Evolutionary conservation across 2,888 invertebrate species (phyloP).

Genomic region (Pachycephus smyrnensis): DNA sequence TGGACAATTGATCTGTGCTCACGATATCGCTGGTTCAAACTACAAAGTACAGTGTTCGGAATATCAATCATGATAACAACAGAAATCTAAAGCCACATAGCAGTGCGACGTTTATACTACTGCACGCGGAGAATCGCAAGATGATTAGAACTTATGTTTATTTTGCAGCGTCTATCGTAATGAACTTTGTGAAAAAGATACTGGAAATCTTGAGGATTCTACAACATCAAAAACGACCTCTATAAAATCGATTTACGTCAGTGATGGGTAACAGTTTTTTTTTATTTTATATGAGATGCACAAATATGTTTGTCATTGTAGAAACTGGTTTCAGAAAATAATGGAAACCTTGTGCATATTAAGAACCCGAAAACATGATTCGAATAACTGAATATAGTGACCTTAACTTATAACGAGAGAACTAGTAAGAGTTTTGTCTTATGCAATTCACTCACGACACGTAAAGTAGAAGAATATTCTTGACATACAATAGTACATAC

Average conservation of each 20-base stretch:
- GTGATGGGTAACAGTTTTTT: not conserved
- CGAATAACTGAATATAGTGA: too few relatives aligned
- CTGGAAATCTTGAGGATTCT: too few relatives aligned
- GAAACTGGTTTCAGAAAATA: not conserved
- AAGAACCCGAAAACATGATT: too few relatives aligned
- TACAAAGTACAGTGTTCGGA: not conserved
- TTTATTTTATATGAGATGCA: not conserved
- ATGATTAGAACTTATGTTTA: not conserved
- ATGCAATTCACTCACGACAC: too few relatives aligned
- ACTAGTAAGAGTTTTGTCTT: too few relatives aligned
- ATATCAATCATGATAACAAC: not conserved
- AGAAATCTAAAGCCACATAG: not conserved
- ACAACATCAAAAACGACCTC: too few relatives aligned
- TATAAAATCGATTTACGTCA: too few relatives aligned
- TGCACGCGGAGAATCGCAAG: not conserved
- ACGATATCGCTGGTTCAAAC: slow-evolving; percentile 2
- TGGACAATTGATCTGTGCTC: not conserved
- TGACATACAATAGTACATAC: too few relatives aligned
- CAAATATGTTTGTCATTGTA: not conserved
- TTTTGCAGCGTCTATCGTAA: too few relatives aligned
- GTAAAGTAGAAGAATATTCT: too few relatives aligned
- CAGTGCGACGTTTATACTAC: not conserved
- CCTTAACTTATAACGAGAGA: too few relatives aligned
- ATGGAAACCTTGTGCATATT: not conserved
- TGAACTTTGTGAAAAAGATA: too few relatives aligned